Conservation (phyloP, 1,140 invertebrate genomes). For the Tetramorium alpestre region DNA sequence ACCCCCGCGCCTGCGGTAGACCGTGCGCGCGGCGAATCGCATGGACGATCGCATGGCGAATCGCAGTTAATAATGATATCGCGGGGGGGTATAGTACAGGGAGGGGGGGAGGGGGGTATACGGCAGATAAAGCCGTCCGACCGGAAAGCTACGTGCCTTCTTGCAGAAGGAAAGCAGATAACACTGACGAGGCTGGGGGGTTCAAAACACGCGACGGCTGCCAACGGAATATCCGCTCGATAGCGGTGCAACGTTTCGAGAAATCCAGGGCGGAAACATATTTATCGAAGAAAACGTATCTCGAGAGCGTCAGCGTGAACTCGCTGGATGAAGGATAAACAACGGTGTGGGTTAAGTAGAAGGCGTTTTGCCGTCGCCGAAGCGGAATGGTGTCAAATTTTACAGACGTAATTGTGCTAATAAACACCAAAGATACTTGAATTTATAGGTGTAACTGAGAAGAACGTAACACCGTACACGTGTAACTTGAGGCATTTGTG, state of each 20-base stretch:
- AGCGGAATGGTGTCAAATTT: conserved; percentile 2
- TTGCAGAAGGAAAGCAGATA: conserved; percentile 72
- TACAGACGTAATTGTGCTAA: conserved; percentile 5
- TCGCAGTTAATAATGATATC: conserved; percentile 69
- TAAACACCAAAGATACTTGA: background rate
- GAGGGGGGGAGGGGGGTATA: background rate
- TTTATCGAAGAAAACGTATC: conserved; percentile 58
- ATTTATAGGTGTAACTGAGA: background rate
- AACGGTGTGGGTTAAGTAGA: conserved; percentile 35
- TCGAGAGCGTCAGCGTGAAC: conserved; percentile 25
- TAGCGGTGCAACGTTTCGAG: conserved; percentile 49
- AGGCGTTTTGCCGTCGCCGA: background rate
- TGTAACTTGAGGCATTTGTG: background rate
- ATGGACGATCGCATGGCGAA: conserved; percentile 37
- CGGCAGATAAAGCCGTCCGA: conserved; percentile 67
- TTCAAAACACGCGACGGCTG: conserved; percentile 59
- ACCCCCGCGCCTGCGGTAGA: background rate
- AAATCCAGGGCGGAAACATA: conserved; percentile 40
- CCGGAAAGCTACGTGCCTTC: conserved; percentile 66
- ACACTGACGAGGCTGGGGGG: conserved; percentile 28
- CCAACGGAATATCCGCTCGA: conserved; percentile 37
- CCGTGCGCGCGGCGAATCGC: background rate
- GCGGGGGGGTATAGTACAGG: background rate
- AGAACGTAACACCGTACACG: background rate
- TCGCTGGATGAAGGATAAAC: conserved; percentile 39